phyloP scores from a whole-genome alignment of 2,797 vertebrate genomes.

The Enteromius paludinosus region DNA sequence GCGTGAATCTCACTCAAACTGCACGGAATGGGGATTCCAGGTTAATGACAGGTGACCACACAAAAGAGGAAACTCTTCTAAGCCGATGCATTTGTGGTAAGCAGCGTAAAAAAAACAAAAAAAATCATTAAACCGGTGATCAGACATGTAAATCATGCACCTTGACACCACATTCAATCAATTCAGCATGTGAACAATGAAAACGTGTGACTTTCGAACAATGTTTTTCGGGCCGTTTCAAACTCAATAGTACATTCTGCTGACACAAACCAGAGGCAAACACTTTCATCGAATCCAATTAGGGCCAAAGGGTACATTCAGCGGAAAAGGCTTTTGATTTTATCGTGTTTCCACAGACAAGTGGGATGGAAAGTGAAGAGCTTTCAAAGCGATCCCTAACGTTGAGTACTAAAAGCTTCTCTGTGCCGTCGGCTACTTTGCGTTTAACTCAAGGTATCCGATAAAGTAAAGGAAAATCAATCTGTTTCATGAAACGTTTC shows the following conservation, averaged over 20 bases:
- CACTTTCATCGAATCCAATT: conserved; percentile 49
- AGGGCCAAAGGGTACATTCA: conserved; percentile 59
- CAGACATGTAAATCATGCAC: conserved; percentile 61
- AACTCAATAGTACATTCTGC: conserved; percentile 25
- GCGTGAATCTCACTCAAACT: conserved; percentile 70
- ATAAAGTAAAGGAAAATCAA: conserved; percentile 38
- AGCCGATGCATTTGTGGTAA: conserved; percentile 57
- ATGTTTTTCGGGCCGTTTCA: conserved; percentile 5
- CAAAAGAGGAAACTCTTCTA: conserved; percentile 49
- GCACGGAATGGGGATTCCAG: conserved; percentile 63
- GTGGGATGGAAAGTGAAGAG: conserved; percentile 42
- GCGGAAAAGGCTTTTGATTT: conserved; percentile 24
- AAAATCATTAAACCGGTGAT: conserved; percentile 23
- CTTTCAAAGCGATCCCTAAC: conserved; percentile 30
- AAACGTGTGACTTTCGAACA: conserved; percentile 14
- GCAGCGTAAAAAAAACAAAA: background rate
- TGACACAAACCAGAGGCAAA: conserved; percentile 52
- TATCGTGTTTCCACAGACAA: conserved; percentile 34
- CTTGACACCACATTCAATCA: conserved; percentile 45
- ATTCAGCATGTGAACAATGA: conserved; percentile 45
- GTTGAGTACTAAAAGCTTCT: conserved; percentile 38
- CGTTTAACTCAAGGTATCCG: conserved; percentile 38
- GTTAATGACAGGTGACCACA: conserved; percentile 61
- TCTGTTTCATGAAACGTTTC: conserved; percentile 37
- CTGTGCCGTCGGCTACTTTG: conserved; percentile 10